These are phyloP conservation scores for Eudyptes chrysolophus DNA, from an alignment of 2,113 vertebrate species.

Conservation along the genomic window DNA sequence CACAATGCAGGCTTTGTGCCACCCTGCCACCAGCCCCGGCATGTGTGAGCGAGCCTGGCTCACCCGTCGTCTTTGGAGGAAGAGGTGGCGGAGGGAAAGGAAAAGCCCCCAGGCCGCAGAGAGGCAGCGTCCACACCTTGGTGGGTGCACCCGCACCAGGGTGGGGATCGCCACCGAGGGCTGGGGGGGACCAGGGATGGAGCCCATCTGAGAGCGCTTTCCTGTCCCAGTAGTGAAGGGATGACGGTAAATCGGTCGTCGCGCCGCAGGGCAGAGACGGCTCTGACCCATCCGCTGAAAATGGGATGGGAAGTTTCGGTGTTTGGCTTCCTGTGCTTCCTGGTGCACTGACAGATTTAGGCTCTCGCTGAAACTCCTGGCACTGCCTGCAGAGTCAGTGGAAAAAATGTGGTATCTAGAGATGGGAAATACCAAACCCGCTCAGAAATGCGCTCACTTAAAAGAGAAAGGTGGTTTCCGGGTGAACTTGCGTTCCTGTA, in stretches of 20 bases:
- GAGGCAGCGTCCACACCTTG: not conserved
- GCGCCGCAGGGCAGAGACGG: not conserved
- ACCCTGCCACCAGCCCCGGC: slow-evolving; percentile 43
- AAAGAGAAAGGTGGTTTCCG: slow-evolving; percentile 55
- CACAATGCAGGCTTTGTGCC: slow-evolving; percentile 73
- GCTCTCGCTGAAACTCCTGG: slow-evolving; percentile 16
- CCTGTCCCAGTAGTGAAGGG: not conserved
- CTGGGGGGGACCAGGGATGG: not conserved
- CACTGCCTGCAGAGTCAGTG: not conserved
- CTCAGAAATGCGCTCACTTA: not conserved
- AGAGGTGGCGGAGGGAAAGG: not conserved
- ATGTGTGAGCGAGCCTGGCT: not conserved
- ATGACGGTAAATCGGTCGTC: not conserved
- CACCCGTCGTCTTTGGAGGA: not conserved
- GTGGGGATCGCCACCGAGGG: not conserved
- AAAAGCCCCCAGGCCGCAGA: fast-evolving
- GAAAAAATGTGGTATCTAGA: slow-evolving; percentile 45
- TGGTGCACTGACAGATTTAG: slow-evolving; percentile 33
- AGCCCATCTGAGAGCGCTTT: not conserved
- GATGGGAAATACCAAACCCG: slow-evolving; percentile 47
- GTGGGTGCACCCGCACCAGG: not conserved
- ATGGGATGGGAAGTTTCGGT: slow-evolving; percentile 5
- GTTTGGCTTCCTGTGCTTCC: slow-evolving; percentile 43
- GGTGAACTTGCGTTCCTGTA: slow-evolving; percentile 23
- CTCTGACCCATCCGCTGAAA: slow-evolving; percentile 27